phyloP scores from a whole-genome alignment of 2,888 invertebrate genomes.

The Epinotia demarniana region DNA sequence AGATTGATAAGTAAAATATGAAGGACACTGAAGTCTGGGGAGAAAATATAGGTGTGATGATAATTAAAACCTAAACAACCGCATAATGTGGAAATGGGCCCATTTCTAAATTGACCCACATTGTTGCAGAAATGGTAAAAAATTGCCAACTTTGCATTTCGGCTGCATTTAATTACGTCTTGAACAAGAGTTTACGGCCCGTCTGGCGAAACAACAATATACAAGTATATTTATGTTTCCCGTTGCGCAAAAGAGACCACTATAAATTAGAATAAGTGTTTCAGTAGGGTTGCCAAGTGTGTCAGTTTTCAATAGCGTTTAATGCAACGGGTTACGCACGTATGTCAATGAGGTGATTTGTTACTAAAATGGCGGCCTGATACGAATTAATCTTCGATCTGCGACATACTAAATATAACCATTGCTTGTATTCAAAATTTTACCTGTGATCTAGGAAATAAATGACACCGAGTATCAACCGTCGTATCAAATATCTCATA shows the following conservation, averaged over 20 bases:
- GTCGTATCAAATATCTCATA: too few species aligned
- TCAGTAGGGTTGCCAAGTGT: slow-evolving; percentile 41
- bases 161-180: slow-evolving; percentile 28
- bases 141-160: slow-evolving; percentile 24
- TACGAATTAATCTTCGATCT: too few species aligned
- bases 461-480: too few species aligned
- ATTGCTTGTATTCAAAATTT: too few species aligned
- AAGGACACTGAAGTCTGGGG: too few species aligned
- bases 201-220: slow-evolving; percentile 35
- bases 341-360: not conserved
- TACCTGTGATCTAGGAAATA: too few species aligned
- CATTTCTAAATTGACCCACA: not conserved
- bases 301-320: slow-evolving; percentile 9
- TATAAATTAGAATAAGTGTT: slow-evolving; percentile 45
- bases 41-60: too few species aligned
- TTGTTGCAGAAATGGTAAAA: slow-evolving; percentile 8
- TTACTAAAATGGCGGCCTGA: not conserved
- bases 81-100: not conserved
- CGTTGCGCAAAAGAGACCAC: slow-evolving; percentile 39
- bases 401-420: too few species aligned
- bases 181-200: slow-evolving; percentile 23
- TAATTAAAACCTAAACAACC: not conserved
- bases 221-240: slow-evolving; percentile 40
- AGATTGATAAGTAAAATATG: too few species aligned
- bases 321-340: slow-evolving; percentile 1